Conservation (phyloP, 2,888 invertebrate genomes). For the Blera fallax region DNA sequence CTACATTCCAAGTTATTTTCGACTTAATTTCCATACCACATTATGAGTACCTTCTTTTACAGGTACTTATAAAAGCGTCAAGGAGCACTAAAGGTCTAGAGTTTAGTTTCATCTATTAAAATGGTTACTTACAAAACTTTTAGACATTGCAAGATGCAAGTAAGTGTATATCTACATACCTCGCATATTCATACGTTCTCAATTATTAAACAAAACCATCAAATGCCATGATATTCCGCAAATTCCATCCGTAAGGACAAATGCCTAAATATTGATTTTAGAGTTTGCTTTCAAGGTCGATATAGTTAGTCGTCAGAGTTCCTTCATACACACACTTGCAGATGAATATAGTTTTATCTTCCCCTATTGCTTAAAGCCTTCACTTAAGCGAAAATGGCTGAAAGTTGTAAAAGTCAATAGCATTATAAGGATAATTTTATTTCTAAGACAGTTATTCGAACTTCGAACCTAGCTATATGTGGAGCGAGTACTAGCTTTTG, state of each 20-base stretch:
- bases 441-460: not conserved
- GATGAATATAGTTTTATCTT: not conserved
- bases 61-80: too few species aligned
- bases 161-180: too few species aligned
- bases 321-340: not conserved
- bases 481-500: not conserved
- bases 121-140: too few species aligned
- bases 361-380: not conserved
- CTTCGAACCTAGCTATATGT: not conserved
- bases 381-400: not conserved
- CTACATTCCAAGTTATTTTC: too few species aligned
- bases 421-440: slow-evolving; percentile 4
- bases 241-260: not conserved
- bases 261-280: not conserved
- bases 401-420: not conserved
- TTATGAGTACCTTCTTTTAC: too few species aligned
- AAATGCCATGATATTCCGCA: not conserved
- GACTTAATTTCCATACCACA: too few species aligned
- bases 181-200: too few species aligned
- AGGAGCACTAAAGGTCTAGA: too few species aligned
- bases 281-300: not conserved
- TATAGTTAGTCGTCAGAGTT: not conserved
- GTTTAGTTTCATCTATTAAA: too few species aligned
- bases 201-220: not conserved
- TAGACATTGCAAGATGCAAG: too few species aligned